phyloP scores from a whole-genome alignment of 2,888 invertebrate species.

The Pristionchus arcanus region DNA sequence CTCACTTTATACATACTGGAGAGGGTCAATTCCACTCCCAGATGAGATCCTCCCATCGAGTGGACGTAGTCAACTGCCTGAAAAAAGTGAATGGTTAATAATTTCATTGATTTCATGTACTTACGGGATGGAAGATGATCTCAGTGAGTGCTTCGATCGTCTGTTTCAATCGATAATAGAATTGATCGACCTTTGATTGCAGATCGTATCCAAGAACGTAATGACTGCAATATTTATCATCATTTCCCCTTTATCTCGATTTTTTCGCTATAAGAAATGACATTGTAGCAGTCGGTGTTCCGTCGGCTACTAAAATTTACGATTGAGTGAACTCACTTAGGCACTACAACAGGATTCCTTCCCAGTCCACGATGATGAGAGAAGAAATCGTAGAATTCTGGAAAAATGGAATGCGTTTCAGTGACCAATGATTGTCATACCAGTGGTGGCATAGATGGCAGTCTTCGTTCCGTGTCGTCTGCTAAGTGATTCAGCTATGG shows the following conservation, averaged over 20 bases:
- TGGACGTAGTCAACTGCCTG: conserved; percentile 12
- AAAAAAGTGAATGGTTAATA: too few relatives aligned
- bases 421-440: background rate
- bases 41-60: background rate
- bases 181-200: conserved; percentile 1
- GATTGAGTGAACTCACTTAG: conserved; percentile 58
- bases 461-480: conserved; percentile 46
- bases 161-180: conserved; percentile 50
- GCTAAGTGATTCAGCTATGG: conserved; percentile 2
- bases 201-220: conserved; percentile 49
- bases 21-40: conserved; percentile 2
- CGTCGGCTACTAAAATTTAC: background rate
- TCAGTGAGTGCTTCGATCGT: conserved; percentile 10
- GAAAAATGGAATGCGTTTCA: background rate
- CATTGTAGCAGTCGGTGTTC: background rate
- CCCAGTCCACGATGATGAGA: conserved; percentile 58
- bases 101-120: background rate
- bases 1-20: conserved; percentile 7
- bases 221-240: conserved; percentile 8
- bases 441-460: conserved; percentile 49
- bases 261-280: background rate
- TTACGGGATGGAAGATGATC: background rate
- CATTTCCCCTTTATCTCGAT: background rate
- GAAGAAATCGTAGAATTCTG: conserved; percentile 61
- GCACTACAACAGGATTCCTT: conserved; percentile 62